These are phyloP conservation scores for Drosophila algonquin DNA, from an alignment of 2,888 invertebrate genomes.

Conservation along the genomic window DNA sequence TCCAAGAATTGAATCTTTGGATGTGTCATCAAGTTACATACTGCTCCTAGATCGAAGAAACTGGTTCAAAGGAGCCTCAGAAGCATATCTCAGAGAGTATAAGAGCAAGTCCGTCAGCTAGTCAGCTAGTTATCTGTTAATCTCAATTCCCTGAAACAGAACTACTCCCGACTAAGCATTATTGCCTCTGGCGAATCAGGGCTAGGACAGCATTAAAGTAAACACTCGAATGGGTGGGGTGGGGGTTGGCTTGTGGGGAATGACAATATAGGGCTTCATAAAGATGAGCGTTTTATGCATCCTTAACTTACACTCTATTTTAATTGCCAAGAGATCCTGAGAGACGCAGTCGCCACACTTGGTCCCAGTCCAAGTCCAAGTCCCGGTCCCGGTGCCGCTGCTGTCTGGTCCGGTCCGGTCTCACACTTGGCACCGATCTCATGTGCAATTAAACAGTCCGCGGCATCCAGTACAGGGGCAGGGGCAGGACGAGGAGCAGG, in stretches of 20 bases:
- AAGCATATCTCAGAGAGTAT: background rate
- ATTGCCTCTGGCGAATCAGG: slow-evolving; percentile 37
- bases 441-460: slow-evolving; percentile 73
- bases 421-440: slow-evolving; percentile 52
- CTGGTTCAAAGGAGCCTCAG: background rate
- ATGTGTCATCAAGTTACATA: too few relatives aligned
- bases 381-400: slow-evolving; percentile 33
- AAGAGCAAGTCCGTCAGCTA: slow-evolving; percentile 34
- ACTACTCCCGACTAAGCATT: slow-evolving; percentile 33
- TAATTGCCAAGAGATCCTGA: slow-evolving; percentile 80
- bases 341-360: slow-evolving; percentile 47
- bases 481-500: background rate
- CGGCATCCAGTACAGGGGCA: slow-evolving; percentile 6
- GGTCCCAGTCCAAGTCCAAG: slow-evolving; percentile 26
- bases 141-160: slow-evolving; percentile 31
- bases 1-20: too few relatives aligned
- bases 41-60: background rate
- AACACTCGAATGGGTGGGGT: background rate
- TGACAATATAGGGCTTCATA: slow-evolving; percentile 54
- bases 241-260: background rate
- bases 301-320: slow-evolving; percentile 81
- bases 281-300: slow-evolving; percentile 80
- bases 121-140: slow-evolving; percentile 37
- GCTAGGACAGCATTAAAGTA: slow-evolving; percentile 23
- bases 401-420: slow-evolving; percentile 1